Conservation (phyloP, 2,797 vertebrate species). For the Florisuga fusca region DNA sequence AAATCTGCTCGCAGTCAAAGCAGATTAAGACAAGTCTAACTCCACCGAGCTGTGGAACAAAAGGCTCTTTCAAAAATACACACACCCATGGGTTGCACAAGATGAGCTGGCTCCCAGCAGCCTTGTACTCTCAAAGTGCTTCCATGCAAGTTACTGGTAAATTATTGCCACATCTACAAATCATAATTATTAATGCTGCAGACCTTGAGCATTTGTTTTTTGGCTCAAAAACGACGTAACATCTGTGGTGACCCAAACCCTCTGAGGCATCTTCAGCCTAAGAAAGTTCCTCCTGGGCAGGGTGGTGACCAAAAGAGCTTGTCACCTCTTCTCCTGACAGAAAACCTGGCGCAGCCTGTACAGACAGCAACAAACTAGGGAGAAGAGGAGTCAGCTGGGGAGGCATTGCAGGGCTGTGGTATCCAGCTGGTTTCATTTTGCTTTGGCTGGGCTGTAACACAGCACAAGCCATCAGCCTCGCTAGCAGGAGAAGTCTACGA, state of each 20-base stretch:
- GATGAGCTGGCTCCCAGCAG: constrained; percentile 24
- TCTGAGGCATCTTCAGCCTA: background rate
- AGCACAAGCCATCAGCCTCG: background rate
- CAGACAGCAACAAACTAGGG: background rate
- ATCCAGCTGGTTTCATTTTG: background rate
- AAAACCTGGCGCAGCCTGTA: background rate
- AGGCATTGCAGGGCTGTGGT: background rate
- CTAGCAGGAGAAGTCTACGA: background rate
- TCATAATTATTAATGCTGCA: constrained; percentile 29
- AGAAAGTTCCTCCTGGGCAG: background rate
- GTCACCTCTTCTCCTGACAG: background rate
- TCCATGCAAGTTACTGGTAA: constrained; percentile 8
- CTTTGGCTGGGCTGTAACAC: background rate
- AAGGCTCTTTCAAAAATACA: constrained; percentile 57
- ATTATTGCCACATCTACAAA: constrained; percentile 30
- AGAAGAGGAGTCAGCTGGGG: background rate
- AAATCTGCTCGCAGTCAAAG: constrained; percentile 30
- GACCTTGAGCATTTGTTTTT: background rate
- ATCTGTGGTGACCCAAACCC: background rate
- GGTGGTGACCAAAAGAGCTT: background rate
- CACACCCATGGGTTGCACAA: constrained; percentile 63
- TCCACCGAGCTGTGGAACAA: constrained; percentile 44
- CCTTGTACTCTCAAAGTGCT: background rate
- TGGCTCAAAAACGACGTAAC: background rate
- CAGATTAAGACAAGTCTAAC: constrained; percentile 56